Percentiles rank a stretch among this genome's conserved stretches.
These are phyloP conservation scores for Coelinius sp. DNA, from an alignment of 2,888 invertebrate species.

Conservation along the genomic window DNA sequence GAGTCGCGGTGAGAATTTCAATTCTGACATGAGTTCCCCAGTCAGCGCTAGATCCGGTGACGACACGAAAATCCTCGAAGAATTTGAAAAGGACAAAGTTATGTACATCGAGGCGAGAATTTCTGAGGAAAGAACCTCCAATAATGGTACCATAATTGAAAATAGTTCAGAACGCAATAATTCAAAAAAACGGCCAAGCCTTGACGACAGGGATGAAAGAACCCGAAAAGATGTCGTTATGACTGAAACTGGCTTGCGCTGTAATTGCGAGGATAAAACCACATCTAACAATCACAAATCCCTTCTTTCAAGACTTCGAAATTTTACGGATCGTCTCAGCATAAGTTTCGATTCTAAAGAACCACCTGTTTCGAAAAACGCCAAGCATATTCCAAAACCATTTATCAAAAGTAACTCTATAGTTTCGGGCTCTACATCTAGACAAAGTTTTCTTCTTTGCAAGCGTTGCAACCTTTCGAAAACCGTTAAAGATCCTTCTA, in stretches of 20 bases:
- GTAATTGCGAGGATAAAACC: conserved; percentile 63
- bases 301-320: conserved; percentile 72
- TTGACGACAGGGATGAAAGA: conserved; percentile 37
- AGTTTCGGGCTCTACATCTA: conserved; percentile 45
- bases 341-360: conserved; percentile 72
- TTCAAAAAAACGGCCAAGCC: conserved; percentile 48
- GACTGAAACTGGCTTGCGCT: conserved; percentile 48
- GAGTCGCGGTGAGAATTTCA: conserved; percentile 60
- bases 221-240: conserved; percentile 39
- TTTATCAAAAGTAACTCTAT: conserved; percentile 63
- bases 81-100: conserved; percentile 58
- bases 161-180: conserved; percentile 27
- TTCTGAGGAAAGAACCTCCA: conserved; percentile 43
- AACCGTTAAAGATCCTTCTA: conserved; percentile 46
- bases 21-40: conserved; percentile 64
- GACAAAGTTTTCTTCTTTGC: conserved; percentile 55
- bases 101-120: conserved; percentile 38
- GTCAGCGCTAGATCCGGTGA: conserved; percentile 64
- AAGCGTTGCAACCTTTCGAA: conserved; percentile 63
- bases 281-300: conserved; percentile 69
- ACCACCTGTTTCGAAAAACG: conserved; percentile 53
- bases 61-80: conserved; percentile 61
- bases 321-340: conserved; percentile 73
- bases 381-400: conserved; percentile 48
- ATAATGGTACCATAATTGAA: conserved; percentile 56